Evolutionary conservation across 2,113 vertebrate genomes (phyloP).

Genomic region (Melozone crissalis): DNA sequence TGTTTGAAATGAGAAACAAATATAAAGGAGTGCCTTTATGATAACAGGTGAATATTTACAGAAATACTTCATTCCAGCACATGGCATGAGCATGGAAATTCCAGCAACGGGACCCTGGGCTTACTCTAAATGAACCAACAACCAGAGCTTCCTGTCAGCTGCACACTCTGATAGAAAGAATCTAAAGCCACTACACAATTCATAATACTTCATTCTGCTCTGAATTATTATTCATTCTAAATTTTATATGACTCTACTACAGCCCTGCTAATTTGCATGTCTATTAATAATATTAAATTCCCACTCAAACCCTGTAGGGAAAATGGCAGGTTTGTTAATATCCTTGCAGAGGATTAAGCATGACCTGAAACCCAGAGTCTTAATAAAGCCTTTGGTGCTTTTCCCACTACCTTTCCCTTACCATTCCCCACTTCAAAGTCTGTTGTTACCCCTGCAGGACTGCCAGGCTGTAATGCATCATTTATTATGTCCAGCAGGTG

Average conservation of each 20-base stretch:
- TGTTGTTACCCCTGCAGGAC: neutral
- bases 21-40: neutral
- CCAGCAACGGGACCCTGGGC: neutral
- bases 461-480: neutral
- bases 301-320: neutral
- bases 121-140: neutral
- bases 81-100: neutral
- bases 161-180: neutral
- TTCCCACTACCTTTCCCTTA: neutral
- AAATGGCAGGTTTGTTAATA: neutral
- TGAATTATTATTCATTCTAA: neutral
- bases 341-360: neutral
- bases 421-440: neutral
- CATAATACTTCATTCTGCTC: neutral
- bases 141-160: neutral
- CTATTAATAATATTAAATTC: neutral
- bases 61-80: neutral
- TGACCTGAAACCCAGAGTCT: neutral
- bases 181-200: neutral
- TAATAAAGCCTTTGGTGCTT: neutral
- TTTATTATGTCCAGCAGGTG: slow-evolving; percentile 43
- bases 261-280: neutral
- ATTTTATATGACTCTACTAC: neutral
- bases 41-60: neutral
- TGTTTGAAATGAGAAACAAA: neutral